These are phyloP conservation scores for Calyptommatus sinebrachiatus DNA, from an alignment of 2,113 vertebrate species.

Conservation along the genomic window DNA sequence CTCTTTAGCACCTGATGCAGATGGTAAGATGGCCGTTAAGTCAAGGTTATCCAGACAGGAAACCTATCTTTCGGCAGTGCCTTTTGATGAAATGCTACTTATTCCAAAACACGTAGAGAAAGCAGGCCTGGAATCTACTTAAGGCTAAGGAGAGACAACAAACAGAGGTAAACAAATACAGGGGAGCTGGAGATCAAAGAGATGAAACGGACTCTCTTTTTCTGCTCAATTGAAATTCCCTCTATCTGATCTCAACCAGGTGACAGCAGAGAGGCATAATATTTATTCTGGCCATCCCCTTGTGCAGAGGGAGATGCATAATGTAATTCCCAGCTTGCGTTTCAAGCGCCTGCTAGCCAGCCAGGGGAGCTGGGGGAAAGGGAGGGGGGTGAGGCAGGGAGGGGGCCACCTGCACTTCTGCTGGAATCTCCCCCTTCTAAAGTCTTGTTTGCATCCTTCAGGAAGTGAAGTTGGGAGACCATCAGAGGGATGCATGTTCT, in stretches of 20 bases:
- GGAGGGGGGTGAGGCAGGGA: not conserved
- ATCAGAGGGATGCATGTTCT: not conserved
- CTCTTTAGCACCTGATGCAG: not conserved
- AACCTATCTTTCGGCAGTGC: too few species aligned
- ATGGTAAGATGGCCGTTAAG: too few species aligned
- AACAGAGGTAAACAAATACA: too few species aligned
- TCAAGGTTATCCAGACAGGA: too few species aligned
- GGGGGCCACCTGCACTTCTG: constrained; percentile 32
- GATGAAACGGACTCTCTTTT: accelerated
- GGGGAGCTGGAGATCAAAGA: not conserved
- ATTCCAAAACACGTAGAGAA: too few species aligned
- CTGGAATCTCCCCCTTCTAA: constrained; percentile 33
- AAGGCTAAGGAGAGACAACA: too few species aligned
- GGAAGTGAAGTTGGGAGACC: not conserved
- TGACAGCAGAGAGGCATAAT: not conserved
- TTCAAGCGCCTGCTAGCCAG: not conserved
- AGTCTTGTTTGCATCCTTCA: constrained; percentile 33
- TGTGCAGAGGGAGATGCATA: not conserved
- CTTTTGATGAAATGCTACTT: too few species aligned
- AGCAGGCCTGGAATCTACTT: too few species aligned
- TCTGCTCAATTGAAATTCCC: not conserved
- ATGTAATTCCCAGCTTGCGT: accelerated
- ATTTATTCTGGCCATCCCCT: constrained; percentile 10
- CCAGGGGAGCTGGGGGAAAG: not conserved
- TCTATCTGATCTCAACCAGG: not conserved